Conservation (phyloP, 1,140 invertebrate genomes). For the Acromyrmex echinatior region DNA sequence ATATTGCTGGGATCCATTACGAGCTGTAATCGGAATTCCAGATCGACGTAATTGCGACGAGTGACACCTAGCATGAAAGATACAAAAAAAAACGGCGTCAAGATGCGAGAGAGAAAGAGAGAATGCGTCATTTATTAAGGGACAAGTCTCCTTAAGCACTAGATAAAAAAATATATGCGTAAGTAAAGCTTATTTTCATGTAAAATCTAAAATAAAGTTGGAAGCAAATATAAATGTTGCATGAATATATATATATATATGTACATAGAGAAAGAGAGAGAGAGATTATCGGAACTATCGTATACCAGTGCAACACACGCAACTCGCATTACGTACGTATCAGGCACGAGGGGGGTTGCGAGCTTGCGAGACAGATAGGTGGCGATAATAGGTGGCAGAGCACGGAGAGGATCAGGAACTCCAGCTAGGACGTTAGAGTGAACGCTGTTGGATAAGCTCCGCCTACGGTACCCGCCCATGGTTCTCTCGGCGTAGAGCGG, state of each 20-base stretch:
- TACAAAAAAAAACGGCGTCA: not conserved
- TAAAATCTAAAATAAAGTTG: too few relatives aligned
- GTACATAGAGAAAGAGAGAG: not conserved
- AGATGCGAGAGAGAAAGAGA: not conserved
- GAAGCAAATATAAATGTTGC: too few relatives aligned
- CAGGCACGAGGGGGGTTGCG: conserved; percentile 26
- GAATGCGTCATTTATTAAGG: too few relatives aligned
- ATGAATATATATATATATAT: too few relatives aligned
- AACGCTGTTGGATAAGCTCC: conserved; percentile 53
- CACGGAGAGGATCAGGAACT: conserved; percentile 18
- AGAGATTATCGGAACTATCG: not conserved
- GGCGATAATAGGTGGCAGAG: conserved; percentile 48
- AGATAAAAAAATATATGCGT: too few relatives aligned
- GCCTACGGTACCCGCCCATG: conserved; percentile 63
- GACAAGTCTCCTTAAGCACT: too few relatives aligned
- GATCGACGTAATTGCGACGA: not conserved
- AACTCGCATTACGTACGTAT: conserved; percentile 5
- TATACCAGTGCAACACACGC: not conserved
- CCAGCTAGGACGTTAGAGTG: conserved; percentile 19
- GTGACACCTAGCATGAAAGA: not conserved
- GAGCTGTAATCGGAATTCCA: not conserved
- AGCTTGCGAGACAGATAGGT: conserved; percentile 28
- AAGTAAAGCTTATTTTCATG: too few relatives aligned
- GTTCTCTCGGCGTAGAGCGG: conserved; percentile 4
- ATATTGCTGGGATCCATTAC: not conserved